Conservation (phyloP, 53 echinoderm and acorn worm species). For the Patiria pectinifera region DNA sequence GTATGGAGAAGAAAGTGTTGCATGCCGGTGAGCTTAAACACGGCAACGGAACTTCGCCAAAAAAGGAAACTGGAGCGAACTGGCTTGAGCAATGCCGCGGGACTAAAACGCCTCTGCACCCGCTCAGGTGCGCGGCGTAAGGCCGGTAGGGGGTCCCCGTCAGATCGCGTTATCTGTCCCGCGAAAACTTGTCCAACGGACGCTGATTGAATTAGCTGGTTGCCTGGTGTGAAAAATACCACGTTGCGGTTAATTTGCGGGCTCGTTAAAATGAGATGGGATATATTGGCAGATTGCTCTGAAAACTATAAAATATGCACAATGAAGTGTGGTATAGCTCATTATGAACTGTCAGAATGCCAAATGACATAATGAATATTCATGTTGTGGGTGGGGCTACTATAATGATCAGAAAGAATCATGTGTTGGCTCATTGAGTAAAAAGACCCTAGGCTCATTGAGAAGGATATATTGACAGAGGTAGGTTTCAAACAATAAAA, state of each 20-base stretch:
- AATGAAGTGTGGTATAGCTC: neutral
- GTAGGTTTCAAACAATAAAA: too few species aligned
- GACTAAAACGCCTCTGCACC: slow-evolving; percentile 2
- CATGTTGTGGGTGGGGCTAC: neutral
- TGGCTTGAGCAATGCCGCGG: slow-evolving; percentile 21
- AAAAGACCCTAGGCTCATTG: too few species aligned
- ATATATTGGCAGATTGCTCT: neutral
- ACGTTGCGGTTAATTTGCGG: slow-evolving; percentile 38
- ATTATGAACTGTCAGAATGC: neutral
- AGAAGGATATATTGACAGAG: too few species aligned
- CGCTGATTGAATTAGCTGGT: neutral
- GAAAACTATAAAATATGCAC: neutral
- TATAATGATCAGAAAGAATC: too few species aligned
- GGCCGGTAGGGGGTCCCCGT: slow-evolving; percentile 36
- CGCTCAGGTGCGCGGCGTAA: slow-evolving; percentile 25
- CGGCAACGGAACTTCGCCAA: neutral
- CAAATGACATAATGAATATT: neutral
- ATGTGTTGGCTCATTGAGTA: too few species aligned
- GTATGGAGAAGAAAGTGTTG: too few species aligned
- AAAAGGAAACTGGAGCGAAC: slow-evolving; percentile 44
- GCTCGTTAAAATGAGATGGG: slow-evolving; percentile 44
- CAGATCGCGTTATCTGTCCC: neutral
- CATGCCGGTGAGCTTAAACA: neutral
- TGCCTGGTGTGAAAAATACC: slow-evolving; percentile 36
- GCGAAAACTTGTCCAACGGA: neutral